Conservation (phyloP, 2,888 invertebrate species). For the Holacanthella duospinosa region DNA sequence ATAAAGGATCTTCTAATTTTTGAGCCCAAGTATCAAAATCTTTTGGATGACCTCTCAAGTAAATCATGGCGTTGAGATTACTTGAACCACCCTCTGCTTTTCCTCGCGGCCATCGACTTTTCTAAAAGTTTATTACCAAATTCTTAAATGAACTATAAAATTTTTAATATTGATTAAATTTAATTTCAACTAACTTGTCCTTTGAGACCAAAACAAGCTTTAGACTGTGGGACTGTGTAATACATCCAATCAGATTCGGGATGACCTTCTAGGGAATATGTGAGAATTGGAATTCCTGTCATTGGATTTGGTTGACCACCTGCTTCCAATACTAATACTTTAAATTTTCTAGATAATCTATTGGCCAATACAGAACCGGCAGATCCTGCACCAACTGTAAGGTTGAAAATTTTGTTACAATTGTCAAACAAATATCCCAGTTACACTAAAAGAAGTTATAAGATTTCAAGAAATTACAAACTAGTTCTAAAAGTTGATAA, state of each 20-base stretch:
- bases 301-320: constrained; percentile 10
- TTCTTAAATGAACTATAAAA: background rate
- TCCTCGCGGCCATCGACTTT: constrained; percentile 7
- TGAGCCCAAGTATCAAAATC: constrained; percentile 6
- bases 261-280: background rate
- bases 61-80: constrained; percentile 9
- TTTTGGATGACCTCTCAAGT: constrained; percentile 1
- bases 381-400: constrained; percentile 7
- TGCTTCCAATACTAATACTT: constrained; percentile 5
- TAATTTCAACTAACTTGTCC: background rate
- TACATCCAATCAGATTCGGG: constrained; percentile 5
- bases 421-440: background rate
- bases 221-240: background rate
- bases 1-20: constrained; percentile 3
- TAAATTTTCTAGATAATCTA: background rate
- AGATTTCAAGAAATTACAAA: too few species aligned
- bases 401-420: background rate
- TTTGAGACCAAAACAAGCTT: background rate
- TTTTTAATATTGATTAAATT: background rate
- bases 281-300: background rate
- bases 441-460: background rate
- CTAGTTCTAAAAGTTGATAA: too few species aligned
- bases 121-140: background rate
- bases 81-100: constrained; percentile 7
- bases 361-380: constrained; percentile 4